These are phyloP conservation scores for Formicarius rufipectus DNA, from an alignment of 2,113 vertebrate species.

Conservation along the genomic window DNA sequence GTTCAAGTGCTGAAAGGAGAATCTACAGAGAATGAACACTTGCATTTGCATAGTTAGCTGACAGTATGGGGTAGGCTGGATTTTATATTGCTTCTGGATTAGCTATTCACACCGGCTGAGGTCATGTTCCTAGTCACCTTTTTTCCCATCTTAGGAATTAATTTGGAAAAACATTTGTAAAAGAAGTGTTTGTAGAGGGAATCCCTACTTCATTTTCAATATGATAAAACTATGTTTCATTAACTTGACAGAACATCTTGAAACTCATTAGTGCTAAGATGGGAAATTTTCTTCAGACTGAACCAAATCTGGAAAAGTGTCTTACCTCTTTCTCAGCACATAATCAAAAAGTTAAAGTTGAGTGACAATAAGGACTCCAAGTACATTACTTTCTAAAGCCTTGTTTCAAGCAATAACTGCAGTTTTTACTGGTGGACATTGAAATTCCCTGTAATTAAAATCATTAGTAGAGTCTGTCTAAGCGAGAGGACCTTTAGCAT, in stretches of 20 bases:
- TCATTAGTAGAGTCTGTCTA: not conserved
- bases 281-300: not conserved
- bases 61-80: not conserved
- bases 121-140: too few species aligned
- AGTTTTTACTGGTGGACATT: not conserved
- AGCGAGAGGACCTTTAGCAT: not conserved
- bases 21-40: not conserved
- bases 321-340: not conserved
- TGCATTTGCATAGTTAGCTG: not conserved
- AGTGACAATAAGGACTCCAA: not conserved
- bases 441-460: not conserved
- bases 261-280: too few species aligned
- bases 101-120: not conserved
- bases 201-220: too few species aligned
- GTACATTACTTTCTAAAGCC: not conserved
- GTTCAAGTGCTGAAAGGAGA: not conserved
- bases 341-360: not conserved
- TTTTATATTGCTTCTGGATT: not conserved
- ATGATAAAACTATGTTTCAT: too few species aligned
- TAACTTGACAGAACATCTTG: too few species aligned
- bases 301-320: not conserved
- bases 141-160: too few species aligned
- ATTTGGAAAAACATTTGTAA: too few species aligned
- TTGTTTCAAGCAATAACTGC: not conserved
- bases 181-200: too few species aligned